Conservation (phyloP, 1,140 invertebrate genomes). For the Micrasema longulum region DNA sequence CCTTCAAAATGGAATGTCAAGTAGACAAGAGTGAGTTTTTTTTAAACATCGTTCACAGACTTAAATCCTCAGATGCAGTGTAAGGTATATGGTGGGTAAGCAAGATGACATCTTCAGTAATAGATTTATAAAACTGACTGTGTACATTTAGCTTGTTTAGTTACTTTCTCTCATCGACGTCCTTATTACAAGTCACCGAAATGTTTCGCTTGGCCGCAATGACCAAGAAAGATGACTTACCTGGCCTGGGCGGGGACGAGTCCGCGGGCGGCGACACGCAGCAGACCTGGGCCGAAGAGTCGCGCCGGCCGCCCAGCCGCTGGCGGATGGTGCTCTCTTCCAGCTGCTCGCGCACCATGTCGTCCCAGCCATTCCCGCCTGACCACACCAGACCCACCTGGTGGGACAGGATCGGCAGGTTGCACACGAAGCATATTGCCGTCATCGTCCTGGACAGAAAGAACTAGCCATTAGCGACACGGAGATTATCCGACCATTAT, state of each 20-base stretch:
- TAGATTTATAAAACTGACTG: too few relatives aligned
- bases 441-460: slow-evolving; percentile 95
- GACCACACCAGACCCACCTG: slow-evolving; percentile 94
- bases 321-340: slow-evolving; percentile 87
- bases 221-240: slow-evolving; percentile 38
- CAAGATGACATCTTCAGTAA: too few relatives aligned
- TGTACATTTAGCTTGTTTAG: too few relatives aligned
- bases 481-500: neutral
- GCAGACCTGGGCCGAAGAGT: slow-evolving; percentile 89
- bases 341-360: slow-evolving; percentile 85
- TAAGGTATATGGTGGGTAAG: too few relatives aligned
- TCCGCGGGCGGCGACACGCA: slow-evolving; percentile 84
- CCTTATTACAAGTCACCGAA: too few relatives aligned
- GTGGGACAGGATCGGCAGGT: slow-evolving; percentile 92
- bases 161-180: too few relatives aligned
- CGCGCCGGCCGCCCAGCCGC: slow-evolving; percentile 82
- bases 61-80: too few relatives aligned
- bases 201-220: too few relatives aligned
- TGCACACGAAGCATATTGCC: slow-evolving; percentile 94
- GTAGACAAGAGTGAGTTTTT: too few relatives aligned
- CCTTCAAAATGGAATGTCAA: too few relatives aligned
- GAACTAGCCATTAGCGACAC: too few relatives aligned
- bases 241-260: slow-evolving; percentile 61
- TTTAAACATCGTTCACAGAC: too few relatives aligned
- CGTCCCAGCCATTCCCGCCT: slow-evolving; percentile 93